Evolutionary conservation across 2,888 invertebrate species (phyloP).

Genomic region (Callimorpha dominula): DNA sequence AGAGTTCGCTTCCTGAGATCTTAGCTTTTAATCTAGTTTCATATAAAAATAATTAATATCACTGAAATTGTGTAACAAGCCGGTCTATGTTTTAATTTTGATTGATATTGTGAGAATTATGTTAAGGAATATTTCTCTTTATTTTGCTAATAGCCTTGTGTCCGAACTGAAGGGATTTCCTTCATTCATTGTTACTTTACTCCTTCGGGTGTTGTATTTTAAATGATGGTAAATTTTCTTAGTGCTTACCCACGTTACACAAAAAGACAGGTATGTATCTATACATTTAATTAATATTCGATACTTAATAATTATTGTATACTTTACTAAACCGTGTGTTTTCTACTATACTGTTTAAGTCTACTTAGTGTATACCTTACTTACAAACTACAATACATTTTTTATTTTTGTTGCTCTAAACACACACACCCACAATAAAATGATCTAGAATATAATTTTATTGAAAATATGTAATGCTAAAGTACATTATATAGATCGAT

Average conservation of each 20-base stretch:
- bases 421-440: too few species aligned
- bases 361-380: neutral
- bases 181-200: neutral
- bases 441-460: too few species aligned
- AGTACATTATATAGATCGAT: neutral
- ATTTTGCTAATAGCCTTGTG: neutral
- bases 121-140: neutral
- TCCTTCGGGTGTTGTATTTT: neutral
- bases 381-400: neutral
- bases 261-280: neutral
- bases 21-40: conserved; percentile 71
- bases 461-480: neutral
- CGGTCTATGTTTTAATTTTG: neutral
- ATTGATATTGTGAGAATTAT: neutral
- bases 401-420: too few species aligned
- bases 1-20: conserved; percentile 73
- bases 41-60: conserved; percentile 57
- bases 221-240: neutral
- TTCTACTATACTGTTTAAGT: neutral
- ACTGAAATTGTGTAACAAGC: conserved; percentile 36
- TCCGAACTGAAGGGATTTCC: neutral
- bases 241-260: neutral
- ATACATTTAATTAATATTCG: neutral
- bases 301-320: neutral
- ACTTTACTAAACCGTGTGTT: neutral